Conservation (phyloP, 2,888 invertebrate genomes). For the Acleris laterana region DNA sequence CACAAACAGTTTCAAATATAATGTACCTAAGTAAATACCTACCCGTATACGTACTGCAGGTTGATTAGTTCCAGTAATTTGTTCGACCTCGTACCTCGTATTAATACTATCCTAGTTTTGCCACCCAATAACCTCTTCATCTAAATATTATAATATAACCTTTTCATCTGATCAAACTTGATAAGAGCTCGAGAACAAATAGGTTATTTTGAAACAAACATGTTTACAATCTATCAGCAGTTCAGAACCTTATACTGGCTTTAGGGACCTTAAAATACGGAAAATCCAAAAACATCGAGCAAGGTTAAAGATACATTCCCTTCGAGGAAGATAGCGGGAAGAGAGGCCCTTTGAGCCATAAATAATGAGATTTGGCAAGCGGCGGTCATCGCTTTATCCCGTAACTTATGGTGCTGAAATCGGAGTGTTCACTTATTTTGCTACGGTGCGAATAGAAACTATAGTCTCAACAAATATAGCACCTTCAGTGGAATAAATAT, state of each 20-base stretch:
- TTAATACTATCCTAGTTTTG: slow-evolving; percentile 52
- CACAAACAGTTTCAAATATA: too few species aligned
- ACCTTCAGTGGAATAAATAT: neutral
- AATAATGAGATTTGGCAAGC: slow-evolving; percentile 65
- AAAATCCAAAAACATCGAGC: slow-evolving; percentile 40
- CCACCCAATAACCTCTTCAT: slow-evolving; percentile 71
- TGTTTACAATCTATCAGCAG: slow-evolving; percentile 44
- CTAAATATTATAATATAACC: slow-evolving; percentile 38
- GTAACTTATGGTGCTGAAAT: slow-evolving; percentile 55
- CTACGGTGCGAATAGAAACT: slow-evolving; percentile 22
- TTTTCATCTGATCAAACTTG: neutral
- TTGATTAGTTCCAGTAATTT: slow-evolving; percentile 57
- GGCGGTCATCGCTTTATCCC: slow-evolving; percentile 62
- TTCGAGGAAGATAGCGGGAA: slow-evolving; percentile 55
- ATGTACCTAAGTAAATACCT: neutral
- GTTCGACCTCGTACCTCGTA: slow-evolving; percentile 63
- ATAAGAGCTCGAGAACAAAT: too few species aligned
- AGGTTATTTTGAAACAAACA: neutral
- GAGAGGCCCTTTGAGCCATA: slow-evolving; percentile 65
- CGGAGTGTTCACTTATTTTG: slow-evolving; percentile 48
- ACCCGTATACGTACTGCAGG: neutral
- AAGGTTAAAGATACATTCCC: slow-evolving; percentile 47
- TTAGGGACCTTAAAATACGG: slow-evolving; percentile 37
- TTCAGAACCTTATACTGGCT: slow-evolving; percentile 31
- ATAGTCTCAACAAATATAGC: neutral